Evolutionary conservation across 2,113 vertebrate species (phyloP).

Genomic region (Hepsetus odoe): DNA sequence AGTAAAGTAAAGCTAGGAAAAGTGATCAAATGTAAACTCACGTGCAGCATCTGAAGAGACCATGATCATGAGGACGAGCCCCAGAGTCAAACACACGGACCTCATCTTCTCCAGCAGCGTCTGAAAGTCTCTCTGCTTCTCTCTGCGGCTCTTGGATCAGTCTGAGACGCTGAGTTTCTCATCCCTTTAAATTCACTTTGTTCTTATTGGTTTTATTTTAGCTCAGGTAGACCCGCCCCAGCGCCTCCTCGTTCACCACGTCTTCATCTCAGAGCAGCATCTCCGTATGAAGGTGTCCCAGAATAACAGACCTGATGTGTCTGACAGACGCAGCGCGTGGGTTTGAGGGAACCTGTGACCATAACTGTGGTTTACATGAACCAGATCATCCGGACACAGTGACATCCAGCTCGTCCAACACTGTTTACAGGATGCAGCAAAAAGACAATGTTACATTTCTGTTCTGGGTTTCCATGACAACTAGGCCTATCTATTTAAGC

Average conservation of each 20-base stretch:
- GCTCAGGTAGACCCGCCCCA: background rate
- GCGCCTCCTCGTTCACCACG: background rate
- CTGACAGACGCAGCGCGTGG: too few species aligned
- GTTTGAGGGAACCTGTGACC: too few species aligned
- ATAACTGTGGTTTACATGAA: too few species aligned
- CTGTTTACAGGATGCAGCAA: too few species aligned
- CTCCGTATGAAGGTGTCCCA: too few species aligned
- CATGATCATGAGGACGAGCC: background rate
- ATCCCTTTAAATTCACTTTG: background rate
- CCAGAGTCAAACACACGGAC: slow-evolving; percentile 4
- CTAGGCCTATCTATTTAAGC: too few species aligned
- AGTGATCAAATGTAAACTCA: slow-evolving; percentile 14
- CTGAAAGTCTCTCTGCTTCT: background rate
- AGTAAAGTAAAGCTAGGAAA: background rate
- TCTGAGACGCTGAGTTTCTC: background rate
- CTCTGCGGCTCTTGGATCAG: background rate
- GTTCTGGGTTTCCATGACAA: too few species aligned
- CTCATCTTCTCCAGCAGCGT: background rate
- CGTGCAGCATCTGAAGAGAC: slow-evolving; percentile 25
- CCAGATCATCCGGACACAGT: too few species aligned
- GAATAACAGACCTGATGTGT: too few species aligned
- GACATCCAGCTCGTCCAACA: too few species aligned
- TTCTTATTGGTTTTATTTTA: background rate
- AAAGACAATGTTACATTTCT: too few species aligned
- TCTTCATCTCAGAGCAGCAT: background rate